Base-by-base conservation (phyloP, 1,140 invertebrate species). In the Calephelis nemesis region DNA sequence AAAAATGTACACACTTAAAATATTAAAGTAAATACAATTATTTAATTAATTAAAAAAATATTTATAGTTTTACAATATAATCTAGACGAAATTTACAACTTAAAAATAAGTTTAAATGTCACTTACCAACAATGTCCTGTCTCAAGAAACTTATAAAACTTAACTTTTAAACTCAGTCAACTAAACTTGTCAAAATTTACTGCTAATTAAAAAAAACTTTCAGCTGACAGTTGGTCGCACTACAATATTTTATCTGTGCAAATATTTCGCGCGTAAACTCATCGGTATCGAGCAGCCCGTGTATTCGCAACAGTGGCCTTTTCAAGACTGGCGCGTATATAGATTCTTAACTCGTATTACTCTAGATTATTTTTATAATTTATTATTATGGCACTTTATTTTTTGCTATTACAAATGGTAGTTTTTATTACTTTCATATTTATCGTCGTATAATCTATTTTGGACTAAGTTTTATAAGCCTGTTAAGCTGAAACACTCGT, bases 201-300 rank as follows among this genome's bases (percentile, higher is more conserved):
- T 9, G 19, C 8, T 30, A 10, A 19, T 54, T 30, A 19, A 54
- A 15, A 54, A 19, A 54, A 54, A 30, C 3, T 15, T 4, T 54
- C 49, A 52, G 15, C 7, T 9, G 1, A 15, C 15, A 54, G 10
- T 58, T 12, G 19, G 10, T 30, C 11, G 9, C 11, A 58, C 7
- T 11, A 30, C 11, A 58, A 54, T 54, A 1, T 58, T 58, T 58
- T 39, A 58, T 58, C 52, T 58, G 52, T 58, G 52, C 52, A 58
- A 58, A 58, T 58, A 58, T 58, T 58, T 58, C 52, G 52, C 52
- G 52, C 52, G 19, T 11, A 58, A 58, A 30, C 52, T 30, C 52
- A 58, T 58, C 52, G 15, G 19, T 58, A 58, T 58, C 11, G 52
- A 58, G 52, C 52, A 58, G 52, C 52, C 19, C 52, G 52, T 58